Evolutionary conservation across 2,113 vertebrate species (phyloP), one percentile per base, ranked within the genome.

Genomic region (Ammodytes marinus): DNA sequence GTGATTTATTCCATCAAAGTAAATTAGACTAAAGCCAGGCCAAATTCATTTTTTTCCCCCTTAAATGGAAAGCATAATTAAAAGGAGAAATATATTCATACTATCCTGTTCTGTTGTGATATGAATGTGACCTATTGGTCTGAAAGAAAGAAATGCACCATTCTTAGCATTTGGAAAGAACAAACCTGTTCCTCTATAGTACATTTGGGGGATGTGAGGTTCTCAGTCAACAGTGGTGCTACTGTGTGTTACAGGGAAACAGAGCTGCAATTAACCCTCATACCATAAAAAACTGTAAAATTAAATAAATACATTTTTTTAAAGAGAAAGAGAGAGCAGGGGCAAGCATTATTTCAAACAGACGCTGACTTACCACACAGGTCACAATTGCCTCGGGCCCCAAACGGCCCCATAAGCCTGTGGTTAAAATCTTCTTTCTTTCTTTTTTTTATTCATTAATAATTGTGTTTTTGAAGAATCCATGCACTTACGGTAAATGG

Each of bases 11-110:
- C 58, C 35, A 17, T 4, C 11, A 63, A 37, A 39, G 19, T 7
- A 27, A 1, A 52, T 52, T 15, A 27, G 43, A 71, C 40, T 74
- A 52, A 77, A 68, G 8, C 1, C n/a, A 84, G 80, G 58, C 77
- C 52, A 87, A 58, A 2, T 69, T 27, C 15, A 42, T 52, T 27
- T 43, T 52, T 3, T 10, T 14, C 65, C 14, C 7, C 27, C 27
- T 27, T 27, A n/a, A 50, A 40, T 39, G 14, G 8, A 50, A 39
- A 1, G 17, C 12, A 49, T n/a, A 0, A n/a, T n/a, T n/a, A n/a
- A n/a, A 59, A 19, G 40, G 7, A 6, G 61, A 47, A 9, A 27
- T 6, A 14, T 42, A 8, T 9, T 40, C 7, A 8, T 42, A 52
- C 12, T 49, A 49, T 14, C 5, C 17, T 14, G 17, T 58, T 37